A percentile compares a stretch with the other conserved stretches of the same genome.
Evolutionary conservation across 2,888 invertebrate species (phyloP).

Genomic region (Calliphora vomitoria): DNA sequence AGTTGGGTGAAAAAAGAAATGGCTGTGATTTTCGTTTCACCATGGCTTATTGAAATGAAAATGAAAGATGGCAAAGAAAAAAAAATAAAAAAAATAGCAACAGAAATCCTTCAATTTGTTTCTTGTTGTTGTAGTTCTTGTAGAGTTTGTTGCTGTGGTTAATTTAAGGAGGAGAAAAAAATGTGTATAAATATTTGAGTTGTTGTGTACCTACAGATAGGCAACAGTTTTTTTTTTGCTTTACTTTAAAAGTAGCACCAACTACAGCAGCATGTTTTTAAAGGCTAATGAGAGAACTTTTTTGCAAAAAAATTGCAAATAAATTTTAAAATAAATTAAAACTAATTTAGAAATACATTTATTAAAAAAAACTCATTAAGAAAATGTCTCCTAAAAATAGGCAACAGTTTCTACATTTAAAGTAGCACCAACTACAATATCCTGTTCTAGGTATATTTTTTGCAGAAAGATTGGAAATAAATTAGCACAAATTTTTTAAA

Average conservation of each 20-base stretch:
- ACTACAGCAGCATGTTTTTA: neutral
- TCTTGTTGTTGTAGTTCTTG: constrained; percentile 15
- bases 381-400: neutral
- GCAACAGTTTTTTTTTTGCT: constrained; percentile 58
- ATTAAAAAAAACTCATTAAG: too few relatives aligned
- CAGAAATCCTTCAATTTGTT: constrained; percentile 36
- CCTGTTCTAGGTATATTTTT: neutral
- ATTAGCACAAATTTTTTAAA: too few relatives aligned
- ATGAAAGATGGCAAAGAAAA: neutral
- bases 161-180: constrained; percentile 24
- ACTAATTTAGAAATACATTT: too few relatives aligned
- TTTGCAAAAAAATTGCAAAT: neutral
- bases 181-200: constrained; percentile 48
- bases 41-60: neutral
- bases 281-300: neutral
- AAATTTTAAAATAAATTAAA: neutral
- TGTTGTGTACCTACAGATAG: constrained; percentile 56
- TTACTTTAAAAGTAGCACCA: constrained; percentile 1
- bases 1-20: constrained; percentile 4
- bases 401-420: neutral
- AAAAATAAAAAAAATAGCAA: constrained; percentile 7
- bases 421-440: neutral
- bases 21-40: constrained; percentile 16
- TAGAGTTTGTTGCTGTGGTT: constrained; percentile 29
- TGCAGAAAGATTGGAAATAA: too few relatives aligned